phyloP scores from a whole-genome alignment of 2,113 vertebrate genomes.

The Microtus oregoni region DNA sequence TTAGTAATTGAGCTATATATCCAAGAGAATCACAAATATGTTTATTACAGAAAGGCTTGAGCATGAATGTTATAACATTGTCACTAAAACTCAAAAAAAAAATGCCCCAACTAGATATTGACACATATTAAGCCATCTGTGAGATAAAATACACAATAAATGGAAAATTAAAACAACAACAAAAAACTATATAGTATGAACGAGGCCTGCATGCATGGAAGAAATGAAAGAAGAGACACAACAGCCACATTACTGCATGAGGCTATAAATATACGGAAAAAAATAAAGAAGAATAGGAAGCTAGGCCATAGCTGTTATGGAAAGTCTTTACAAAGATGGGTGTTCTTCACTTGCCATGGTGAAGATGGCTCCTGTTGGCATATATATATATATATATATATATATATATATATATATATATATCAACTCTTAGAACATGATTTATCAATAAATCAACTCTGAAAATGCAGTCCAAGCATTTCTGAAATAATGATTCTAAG shows the following conservation, averaged over 20 bases:
- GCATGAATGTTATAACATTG: neutral
- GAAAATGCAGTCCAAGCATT: neutral
- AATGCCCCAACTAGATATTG: neutral
- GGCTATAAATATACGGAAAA: too few relatives aligned
- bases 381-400: too few relatives aligned
- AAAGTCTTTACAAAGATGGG: neutral
- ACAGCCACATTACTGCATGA: neutral
- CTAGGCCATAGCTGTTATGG: neutral
- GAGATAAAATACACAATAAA: neutral
- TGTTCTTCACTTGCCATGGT: neutral
- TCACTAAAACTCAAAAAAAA: neutral
- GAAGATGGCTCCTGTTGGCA: neutral
- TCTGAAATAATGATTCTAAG: neutral
- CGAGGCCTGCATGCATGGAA: neutral
- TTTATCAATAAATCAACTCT: neutral
- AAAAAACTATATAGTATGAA: neutral
- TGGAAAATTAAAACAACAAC: neutral
- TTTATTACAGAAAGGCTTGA: neutral
- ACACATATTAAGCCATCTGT: neutral
- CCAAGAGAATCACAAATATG: constrained; percentile 6
- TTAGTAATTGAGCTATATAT: neutral
- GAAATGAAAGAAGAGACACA: neutral
- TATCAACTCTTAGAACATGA: neutral
- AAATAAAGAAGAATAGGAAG: neutral
- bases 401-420: neutral